phyloP scores from a whole-genome alignment of 2,797 vertebrate genomes.

The Jordanella pulchra region DNA sequence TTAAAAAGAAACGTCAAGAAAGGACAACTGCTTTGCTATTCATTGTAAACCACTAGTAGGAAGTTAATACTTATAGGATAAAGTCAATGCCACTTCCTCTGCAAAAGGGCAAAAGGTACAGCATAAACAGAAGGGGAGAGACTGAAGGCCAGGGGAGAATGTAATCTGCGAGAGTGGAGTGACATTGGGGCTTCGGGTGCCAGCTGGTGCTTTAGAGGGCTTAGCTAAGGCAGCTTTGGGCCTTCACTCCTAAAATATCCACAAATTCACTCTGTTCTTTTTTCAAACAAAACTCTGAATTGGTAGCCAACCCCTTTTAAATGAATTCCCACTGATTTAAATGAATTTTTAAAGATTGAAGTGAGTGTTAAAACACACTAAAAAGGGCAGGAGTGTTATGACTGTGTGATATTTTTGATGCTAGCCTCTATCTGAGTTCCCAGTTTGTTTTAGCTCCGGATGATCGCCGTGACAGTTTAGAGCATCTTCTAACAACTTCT shows the following conservation, averaged over 20 bases:
- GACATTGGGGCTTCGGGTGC: conserved; percentile 56
- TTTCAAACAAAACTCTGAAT: conserved; percentile 41
- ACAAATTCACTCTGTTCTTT: conserved; percentile 49
- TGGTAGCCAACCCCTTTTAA: conserved; percentile 30
- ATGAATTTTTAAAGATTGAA: conserved; percentile 37
- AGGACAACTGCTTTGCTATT: not conserved
- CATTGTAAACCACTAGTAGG: not conserved
- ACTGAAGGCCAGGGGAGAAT: conserved; percentile 51
- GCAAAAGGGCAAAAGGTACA: conserved; percentile 13
- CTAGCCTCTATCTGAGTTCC: conserved; percentile 46
- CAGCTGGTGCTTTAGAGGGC: conserved; percentile 77
- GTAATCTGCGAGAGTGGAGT: conserved; percentile 70
- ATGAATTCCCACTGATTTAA: conserved; percentile 28
- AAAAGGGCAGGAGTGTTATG: conserved; percentile 51
- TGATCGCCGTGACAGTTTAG: conserved; percentile 57
- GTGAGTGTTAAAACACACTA: conserved; percentile 52
- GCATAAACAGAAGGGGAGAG: conserved; percentile 27
- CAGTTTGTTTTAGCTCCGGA: conserved; percentile 39
- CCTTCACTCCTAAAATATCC: conserved; percentile 52
- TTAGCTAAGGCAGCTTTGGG: conserved; percentile 67
- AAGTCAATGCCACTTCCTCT: conserved; percentile 10
- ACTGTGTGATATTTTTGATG: conserved; percentile 40
- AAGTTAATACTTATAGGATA: not conserved
- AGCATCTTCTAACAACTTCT: conserved; percentile 56
- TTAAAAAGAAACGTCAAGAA: not conserved